phyloP scores from a whole-genome alignment of 2,797 vertebrate genomes.

The Lagocephalus sceleratus region DNA sequence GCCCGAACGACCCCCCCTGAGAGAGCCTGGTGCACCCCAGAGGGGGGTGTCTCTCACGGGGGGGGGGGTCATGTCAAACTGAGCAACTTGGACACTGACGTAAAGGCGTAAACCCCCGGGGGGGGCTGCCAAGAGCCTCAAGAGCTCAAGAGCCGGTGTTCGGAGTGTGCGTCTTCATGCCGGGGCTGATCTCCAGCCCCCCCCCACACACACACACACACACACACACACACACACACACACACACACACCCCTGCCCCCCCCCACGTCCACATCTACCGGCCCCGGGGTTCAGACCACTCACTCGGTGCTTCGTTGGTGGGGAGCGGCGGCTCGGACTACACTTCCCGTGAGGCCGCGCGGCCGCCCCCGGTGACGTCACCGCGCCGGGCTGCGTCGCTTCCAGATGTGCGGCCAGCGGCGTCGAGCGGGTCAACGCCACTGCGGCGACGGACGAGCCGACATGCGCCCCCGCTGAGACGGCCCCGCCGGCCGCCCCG shows the following conservation, averaged over 20 bases:
- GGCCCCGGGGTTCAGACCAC: conserved; percentile 36
- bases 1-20: no score
- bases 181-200: conserved; percentile 26
- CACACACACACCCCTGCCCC: no score
- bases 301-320: conserved; percentile 49
- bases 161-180: conserved; percentile 74
- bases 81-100: no score
- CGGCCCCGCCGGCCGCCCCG: no score
- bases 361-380: conserved; percentile 55
- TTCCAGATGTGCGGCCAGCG: conserved; percentile 61
- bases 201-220: conserved; percentile 23
- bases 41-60: no score
- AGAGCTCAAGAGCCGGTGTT: no score
- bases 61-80: no score
- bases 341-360: conserved; percentile 66
- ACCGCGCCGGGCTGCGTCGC: conserved; percentile 36
- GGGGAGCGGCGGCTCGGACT: conserved; percentile 47
- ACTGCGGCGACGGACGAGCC: conserved; percentile 42
- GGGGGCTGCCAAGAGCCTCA: no score
- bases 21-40: no score
- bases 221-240: no score
- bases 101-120: no score
- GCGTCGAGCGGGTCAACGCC: conserved; percentile 64
- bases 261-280: conserved; percentile 28
- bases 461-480: no score